Percentiles rank a stretch among this genome's conserved stretches.
These are phyloP conservation scores for Dasypus novemcinctus DNA, from an alignment of 2,113 vertebrate species.

Conservation along the genomic window DNA sequence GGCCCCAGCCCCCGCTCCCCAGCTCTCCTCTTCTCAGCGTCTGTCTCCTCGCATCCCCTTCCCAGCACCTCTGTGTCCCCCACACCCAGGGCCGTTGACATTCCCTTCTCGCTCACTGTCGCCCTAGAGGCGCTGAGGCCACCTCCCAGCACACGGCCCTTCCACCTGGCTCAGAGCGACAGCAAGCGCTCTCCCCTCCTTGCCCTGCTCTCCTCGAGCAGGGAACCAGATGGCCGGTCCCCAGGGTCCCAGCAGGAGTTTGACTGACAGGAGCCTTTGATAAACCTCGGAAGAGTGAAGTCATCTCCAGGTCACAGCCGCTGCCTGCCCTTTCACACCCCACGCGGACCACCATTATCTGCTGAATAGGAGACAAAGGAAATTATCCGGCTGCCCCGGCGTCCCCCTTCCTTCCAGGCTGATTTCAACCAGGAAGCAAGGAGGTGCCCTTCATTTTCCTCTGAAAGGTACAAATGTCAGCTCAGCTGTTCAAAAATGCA, in stretches of 20 bases:
- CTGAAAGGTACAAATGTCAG: slow-evolving; percentile 88
- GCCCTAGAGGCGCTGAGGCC: slow-evolving; percentile 26
- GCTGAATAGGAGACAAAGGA: slow-evolving; percentile 90
- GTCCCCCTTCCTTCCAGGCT: slow-evolving; percentile 82
- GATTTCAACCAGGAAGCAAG: slow-evolving; percentile 83
- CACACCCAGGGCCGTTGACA: neutral
- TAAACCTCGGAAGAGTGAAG: slow-evolving; percentile 91
- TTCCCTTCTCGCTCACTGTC: neutral
- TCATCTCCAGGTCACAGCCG: slow-evolving; percentile 87
- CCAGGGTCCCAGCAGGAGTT: slow-evolving; percentile 94
- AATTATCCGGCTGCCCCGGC: slow-evolving; percentile 85
- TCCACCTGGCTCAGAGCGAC: slow-evolving; percentile 82
- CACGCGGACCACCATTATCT: slow-evolving; percentile 86
- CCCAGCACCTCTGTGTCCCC: neutral
- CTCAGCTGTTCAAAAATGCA: slow-evolving; percentile 89
- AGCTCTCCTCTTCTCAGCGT: neutral
- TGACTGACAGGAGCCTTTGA: slow-evolving; percentile 96
- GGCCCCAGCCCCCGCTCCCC: neutral
- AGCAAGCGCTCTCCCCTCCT: slow-evolving; percentile 86
- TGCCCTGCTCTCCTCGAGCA: slow-evolving; percentile 89
- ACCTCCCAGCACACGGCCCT: slow-evolving; percentile 58
- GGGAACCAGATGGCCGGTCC: slow-evolving; percentile 95
- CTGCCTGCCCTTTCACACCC: slow-evolving; percentile 86
- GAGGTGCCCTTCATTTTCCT: slow-evolving; percentile 88
- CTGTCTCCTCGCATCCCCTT: too few relatives aligned